A percentile compares a stretch with the other conserved stretches of the same genome.
These are phyloP conservation scores for Suillia variegata DNA, from an alignment of 2,888 invertebrate genomes.

Conservation along the genomic window DNA sequence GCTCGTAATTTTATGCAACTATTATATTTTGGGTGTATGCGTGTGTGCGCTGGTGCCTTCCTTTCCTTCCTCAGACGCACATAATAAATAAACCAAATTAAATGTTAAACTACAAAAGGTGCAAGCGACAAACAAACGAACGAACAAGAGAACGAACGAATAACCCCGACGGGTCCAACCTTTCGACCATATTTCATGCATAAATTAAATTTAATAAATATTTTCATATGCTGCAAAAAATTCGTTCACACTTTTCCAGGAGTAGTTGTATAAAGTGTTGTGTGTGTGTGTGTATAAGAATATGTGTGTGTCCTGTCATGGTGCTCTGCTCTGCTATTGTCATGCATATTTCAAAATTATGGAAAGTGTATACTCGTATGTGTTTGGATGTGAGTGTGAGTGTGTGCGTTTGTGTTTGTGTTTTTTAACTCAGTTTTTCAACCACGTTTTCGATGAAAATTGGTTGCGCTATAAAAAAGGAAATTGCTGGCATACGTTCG, in stretches of 20 bases:
- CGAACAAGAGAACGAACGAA: too few relatives aligned
- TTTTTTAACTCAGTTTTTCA: too few relatives aligned
- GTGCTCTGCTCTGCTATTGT: not conserved
- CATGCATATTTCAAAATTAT: not conserved
- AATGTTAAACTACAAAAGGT: too few relatives aligned
- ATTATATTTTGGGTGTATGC: too few relatives aligned
- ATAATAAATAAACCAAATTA: too few relatives aligned
- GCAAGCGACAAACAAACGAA: too few relatives aligned
- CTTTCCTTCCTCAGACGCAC: too few relatives aligned
- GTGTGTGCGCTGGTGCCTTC: too few relatives aligned
- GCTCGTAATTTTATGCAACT: too few relatives aligned
- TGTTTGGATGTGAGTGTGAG: not conserved
- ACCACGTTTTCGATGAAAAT: not conserved
- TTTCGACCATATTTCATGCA: conserved; percentile 7
- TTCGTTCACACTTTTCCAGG: not conserved
- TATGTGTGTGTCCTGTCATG: not conserved
- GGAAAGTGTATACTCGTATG: not conserved
- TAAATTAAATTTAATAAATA: conserved; percentile 2
- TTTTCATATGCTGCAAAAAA: not conserved
- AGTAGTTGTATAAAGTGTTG: not conserved
- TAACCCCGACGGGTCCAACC: not conserved
- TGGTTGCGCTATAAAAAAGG: not conserved
- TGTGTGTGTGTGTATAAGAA: not conserved
- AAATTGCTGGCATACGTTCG: too few relatives aligned
- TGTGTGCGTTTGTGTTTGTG: too few relatives aligned